Evolutionary conservation across 2,797 vertebrate species (phyloP).

Genomic region (Morus bassanus): DNA sequence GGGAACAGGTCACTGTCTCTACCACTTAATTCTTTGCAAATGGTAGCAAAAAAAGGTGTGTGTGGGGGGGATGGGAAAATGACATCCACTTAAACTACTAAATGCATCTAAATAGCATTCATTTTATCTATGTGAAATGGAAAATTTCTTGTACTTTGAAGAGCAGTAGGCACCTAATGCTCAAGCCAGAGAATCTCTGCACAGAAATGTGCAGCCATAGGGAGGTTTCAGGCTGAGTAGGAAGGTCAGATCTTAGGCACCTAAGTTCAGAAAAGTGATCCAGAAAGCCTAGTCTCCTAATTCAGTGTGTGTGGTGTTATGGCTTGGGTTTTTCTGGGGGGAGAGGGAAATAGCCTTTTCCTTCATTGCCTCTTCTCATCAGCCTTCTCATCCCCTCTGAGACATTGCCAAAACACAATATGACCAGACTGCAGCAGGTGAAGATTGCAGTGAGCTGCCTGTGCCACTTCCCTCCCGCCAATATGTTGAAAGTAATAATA

Average conservation of each 20-base stretch:
- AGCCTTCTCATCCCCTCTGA: neutral
- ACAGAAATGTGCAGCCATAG: neutral
- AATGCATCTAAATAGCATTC: neutral
- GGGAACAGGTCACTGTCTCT: neutral
- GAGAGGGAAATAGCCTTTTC: neutral
- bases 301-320: neutral
- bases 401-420: neutral
- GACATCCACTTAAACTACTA: neutral
- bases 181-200: neutral
- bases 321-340: neutral
- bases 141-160: neutral
- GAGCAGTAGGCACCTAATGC: neutral
- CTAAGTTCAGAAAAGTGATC: neutral
- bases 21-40: neutral
- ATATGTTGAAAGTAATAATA: neutral
- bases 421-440: neutral
- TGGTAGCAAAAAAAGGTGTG: neutral
- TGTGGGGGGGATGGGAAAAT: accelerated
- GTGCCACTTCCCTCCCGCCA: neutral
- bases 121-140: neutral
- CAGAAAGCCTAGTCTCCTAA: neutral
- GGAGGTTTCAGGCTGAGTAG: neutral
- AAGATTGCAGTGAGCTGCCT: neutral
- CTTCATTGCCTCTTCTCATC: neutral
- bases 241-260: neutral